Percentiles rank a stretch among this genome's conserved stretches.
These are phyloP conservation scores for Dyspetes luteomarginatus DNA, from an alignment of 2,888 invertebrate genomes.

Conservation along the genomic window DNA sequence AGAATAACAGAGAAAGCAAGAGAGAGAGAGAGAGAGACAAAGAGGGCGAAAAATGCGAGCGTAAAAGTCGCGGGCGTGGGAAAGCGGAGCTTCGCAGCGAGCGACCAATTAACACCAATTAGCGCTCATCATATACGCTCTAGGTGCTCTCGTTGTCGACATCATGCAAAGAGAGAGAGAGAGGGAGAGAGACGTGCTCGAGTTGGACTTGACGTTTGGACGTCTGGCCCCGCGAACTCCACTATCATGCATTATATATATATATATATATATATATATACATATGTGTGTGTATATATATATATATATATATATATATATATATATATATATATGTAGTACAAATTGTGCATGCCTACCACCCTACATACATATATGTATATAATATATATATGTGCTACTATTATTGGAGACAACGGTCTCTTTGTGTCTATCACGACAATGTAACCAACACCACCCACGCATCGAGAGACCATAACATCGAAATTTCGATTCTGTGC, in stretches of 20 bases:
- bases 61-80: constrained; percentile 83
- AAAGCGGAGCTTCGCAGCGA: constrained; percentile 79
- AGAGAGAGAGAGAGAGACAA: constrained; percentile 61
- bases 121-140: constrained; percentile 81
- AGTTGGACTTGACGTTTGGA: constrained; percentile 53
- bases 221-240: constrained; percentile 62
- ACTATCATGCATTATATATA: constrained; percentile 29
- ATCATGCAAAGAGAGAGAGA: constrained; percentile 61
- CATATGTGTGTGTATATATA: constrained; percentile 34
- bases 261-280: constrained; percentile 47
- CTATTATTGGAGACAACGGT: constrained; percentile 45
- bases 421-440: constrained; percentile 51
- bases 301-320: constrained; percentile 38
- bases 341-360: constrained; percentile 48
- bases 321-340: constrained; percentile 20
- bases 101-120: constrained; percentile 83
- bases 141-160: constrained; percentile 75
- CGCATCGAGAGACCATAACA: constrained; percentile 38
- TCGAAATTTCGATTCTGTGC: constrained; percentile 52
- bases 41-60: constrained; percentile 74
- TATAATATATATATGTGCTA: background rate
- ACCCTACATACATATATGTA: constrained; percentile 20
- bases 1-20: constrained; percentile 23
- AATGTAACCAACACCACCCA: constrained; percentile 28
- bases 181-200: constrained; percentile 50